A percentile compares a stretch with the other conserved stretches of the same genome.
Conservation (phyloP, 2,113 vertebrate species). For the Hippocampus zosterae region DNA sequence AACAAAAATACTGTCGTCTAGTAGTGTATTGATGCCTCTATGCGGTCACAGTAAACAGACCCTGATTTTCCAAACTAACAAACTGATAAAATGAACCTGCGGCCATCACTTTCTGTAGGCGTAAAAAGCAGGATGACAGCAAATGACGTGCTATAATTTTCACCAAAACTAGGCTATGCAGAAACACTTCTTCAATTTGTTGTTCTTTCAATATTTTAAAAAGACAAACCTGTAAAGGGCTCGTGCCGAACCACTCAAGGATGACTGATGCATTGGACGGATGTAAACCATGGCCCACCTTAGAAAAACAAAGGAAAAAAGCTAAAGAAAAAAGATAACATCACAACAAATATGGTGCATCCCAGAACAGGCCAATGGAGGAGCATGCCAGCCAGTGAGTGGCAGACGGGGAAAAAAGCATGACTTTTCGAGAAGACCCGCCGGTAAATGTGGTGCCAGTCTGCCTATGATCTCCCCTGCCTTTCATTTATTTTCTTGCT, state of each 20-base stretch:
- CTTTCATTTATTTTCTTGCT: no score
- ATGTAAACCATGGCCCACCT: conserved; percentile 85
- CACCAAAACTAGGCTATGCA: no score
- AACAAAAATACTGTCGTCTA: no score
- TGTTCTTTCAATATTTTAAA: neutral
- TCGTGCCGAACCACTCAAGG: conserved; percentile 77
- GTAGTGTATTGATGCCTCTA: no score
- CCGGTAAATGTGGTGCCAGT: conserved; percentile 56
- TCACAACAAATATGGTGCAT: neutral
- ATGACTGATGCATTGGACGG: conserved; percentile 82
- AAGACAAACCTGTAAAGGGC: conserved; percentile 68
- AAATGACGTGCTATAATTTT: no score
- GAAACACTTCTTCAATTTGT: no score
- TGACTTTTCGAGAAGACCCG: conserved; percentile 50
- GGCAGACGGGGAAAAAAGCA: conserved; percentile 39
- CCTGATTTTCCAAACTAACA: no score
- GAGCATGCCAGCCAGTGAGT: conserved; percentile 35
- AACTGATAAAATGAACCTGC: no score
- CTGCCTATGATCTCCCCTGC: no score
- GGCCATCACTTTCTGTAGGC: no score
- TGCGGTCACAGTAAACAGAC: no score
- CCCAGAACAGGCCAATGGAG: conserved; percentile 16
- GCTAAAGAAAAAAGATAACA: neutral
- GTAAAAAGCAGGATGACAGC: no score
- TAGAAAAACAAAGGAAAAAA: conserved; percentile 14